Base-by-base conservation (phyloP, 2,797 vertebrate genomes). In the Halcyon leucocephala region DNA sequence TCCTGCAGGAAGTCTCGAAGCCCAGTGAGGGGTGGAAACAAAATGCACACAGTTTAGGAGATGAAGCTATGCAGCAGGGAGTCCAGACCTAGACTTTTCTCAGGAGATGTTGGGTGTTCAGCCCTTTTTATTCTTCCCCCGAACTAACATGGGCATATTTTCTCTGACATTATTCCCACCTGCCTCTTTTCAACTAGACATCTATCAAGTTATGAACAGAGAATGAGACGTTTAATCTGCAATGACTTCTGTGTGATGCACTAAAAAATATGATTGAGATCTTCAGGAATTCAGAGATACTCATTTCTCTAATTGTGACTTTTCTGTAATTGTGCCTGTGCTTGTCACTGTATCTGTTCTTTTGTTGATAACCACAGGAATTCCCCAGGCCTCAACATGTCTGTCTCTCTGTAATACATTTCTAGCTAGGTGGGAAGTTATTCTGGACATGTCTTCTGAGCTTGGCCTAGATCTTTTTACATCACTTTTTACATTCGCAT, bases 311-410 rank as follows among this genome's bases (percentile, higher is more conserved):
- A 44, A 44, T 20, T 44, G 9, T 41, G 20, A 72, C 35, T 20
- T 58, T 55, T 83, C 60, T 65, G 7, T 60, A 67, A 33, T 10
- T 16, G 20, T 26, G 33, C 48, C 31, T 73, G 61, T 52, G 19
- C 44, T 72, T 42, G 8, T 41, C 25, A 31, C 25, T 60, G 18
- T n/a, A 22, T 48, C 39, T 48, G 31, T 67, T 79, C 78, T 48
- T 10, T 55, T 54, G 33, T 7, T 67, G 46, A 39, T 33, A 91
- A 18, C 19, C 33, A 20, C 15, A n/a, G 67, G 73, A 86, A 71
- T 73, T 89, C 60, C 73, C 82, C 51, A 17, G 69, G 28, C 46
- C 33, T 24, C 1, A 1, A 46, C 0, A 0, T 31, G 58, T 9
- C 28, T 69, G 44, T 18, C 24, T 48, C 7, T 39, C 31, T 13